phyloP scores from a whole-genome alignment of 1,140 invertebrate species.

The Drosophila pseudoobscura region DNA sequence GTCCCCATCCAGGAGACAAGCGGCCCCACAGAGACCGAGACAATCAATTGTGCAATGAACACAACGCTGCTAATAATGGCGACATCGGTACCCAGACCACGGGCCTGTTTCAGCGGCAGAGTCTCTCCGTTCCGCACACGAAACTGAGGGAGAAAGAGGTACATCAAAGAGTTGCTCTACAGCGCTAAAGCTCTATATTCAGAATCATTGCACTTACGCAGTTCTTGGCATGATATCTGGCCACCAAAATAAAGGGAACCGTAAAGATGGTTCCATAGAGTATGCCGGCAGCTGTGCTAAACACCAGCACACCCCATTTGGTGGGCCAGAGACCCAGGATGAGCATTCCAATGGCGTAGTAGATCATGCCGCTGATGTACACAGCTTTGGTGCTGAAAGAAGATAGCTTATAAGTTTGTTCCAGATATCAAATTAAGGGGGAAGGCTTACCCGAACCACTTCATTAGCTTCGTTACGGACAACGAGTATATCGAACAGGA shows the following conservation, averaged over 20 bases:
- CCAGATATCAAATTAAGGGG: no score
- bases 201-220: constrained; percentile 84
- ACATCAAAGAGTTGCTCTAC: neutral
- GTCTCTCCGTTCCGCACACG: constrained; percentile 84
- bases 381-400: constrained; percentile 86
- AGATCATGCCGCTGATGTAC: constrained; percentile 90
- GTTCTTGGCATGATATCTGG: constrained; percentile 90
- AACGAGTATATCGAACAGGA: constrained; percentile 92
- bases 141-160: constrained; percentile 82
- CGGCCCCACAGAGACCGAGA: constrained; percentile 89
- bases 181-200: no score
- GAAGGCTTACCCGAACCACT: constrained; percentile 85
- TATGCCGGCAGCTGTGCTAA: constrained; percentile 90
- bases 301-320: constrained; percentile 88
- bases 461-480: constrained; percentile 90
- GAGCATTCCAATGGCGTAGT: constrained; percentile 91
- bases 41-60: constrained; percentile 91
- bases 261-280: constrained; percentile 94
- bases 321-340: constrained; percentile 88
- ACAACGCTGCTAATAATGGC: constrained; percentile 93
- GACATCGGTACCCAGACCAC: constrained; percentile 93
- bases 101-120: constrained; percentile 83
- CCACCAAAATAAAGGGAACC: constrained; percentile 93
- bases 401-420: constrained; percentile 58
- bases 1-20: constrained; percentile 88